These are phyloP conservation scores for Brachionus calyciflorus DNA, from an alignment of 1,140 invertebrate species.

Conservation along the genomic window DNA sequence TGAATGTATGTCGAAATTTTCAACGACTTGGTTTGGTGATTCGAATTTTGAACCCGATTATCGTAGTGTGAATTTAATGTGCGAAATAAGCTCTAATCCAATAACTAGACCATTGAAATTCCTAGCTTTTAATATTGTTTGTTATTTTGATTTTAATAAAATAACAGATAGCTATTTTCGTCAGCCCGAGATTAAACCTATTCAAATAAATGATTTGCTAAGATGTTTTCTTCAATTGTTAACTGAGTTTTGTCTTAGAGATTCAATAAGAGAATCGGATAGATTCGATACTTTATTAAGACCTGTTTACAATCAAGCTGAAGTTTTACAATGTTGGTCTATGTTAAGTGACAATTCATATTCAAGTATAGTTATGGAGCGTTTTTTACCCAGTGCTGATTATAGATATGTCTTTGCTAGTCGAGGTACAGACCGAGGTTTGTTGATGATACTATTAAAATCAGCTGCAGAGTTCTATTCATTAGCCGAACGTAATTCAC, in stretches of 20 bases:
- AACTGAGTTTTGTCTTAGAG: slow-evolving; percentile 39
- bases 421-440: slow-evolving; percentile 4
- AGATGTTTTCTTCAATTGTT: slow-evolving; percentile 15
- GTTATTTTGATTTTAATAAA: not conserved
- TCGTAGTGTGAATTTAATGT: slow-evolving; percentile 9
- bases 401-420: slow-evolving; percentile 22
- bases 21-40: not conserved
- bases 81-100: not conserved
- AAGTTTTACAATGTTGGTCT: slow-evolving; percentile 36
- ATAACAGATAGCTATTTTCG: slow-evolving; percentile 43
- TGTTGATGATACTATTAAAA: slow-evolving; percentile 34
- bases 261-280: slow-evolving; percentile 22
- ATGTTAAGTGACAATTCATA: slow-evolving; percentile 37
- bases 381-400: slow-evolving; percentile 29
- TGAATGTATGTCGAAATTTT: slow-evolving; percentile 26
- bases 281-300: slow-evolving; percentile 11
- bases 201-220: slow-evolving; percentile 44
- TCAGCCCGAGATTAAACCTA: slow-evolving; percentile 24
- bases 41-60: slow-evolving; percentile 13
- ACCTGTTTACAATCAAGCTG: slow-evolving; percentile 39
- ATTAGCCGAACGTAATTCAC: slow-evolving; percentile 7
- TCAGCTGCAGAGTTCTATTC: slow-evolving; percentile 45
- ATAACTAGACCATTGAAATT: not conserved
- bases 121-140: slow-evolving; percentile 26
- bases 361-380: slow-evolving; percentile 4